Base-by-base conservation (phyloP, 1,140 invertebrate species). In the Anoplolepis gracilipes region DNA sequence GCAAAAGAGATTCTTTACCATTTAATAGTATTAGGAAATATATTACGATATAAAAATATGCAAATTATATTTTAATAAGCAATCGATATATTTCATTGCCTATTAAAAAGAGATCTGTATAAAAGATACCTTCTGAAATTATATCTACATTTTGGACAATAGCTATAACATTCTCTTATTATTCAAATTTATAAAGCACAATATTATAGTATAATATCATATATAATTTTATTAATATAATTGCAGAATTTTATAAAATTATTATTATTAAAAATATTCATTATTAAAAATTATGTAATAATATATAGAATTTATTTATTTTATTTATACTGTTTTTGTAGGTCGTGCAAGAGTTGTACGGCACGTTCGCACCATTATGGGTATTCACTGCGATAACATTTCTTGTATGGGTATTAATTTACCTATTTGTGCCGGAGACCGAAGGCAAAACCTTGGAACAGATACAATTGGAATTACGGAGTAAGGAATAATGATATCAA, bases 391-490 rank as follows among this genome's bases (percentile, higher is more conserved):
- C 91, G 25, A 93, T 96, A 87, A 96, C 96, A 5, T 88, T 95
- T 33, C 30, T 96, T 72, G 94, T 96, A 30, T 94, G 95, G 89
- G 87, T 96, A 16, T 92, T 96, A 49, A 94, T 96, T 77, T 96
- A 94, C 84, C 93, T 96, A 64, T 95, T 95, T 82, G 94, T 97
- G 39, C 96, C 96, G 2, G 96, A 97, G 92, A 97, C 96, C 4
- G 96, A 96, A 91, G 96, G 96, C n/a, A 96, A 95, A 88, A 95
- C 91, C 49, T 92, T 96, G 82, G 96, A 97, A 86, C 96, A 97
- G 91, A 96, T 97, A 89, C 92, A 95, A 76, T 87, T 92, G 64
- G 92, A 94, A 87, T 85, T 95, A n/a, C 85, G 86, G 59, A 78
- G 85, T 64, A 88, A 92, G 53, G 62, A 85, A 28, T 73, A 70